Base-by-base conservation (phyloP, 2,888 invertebrate genomes). In the Dynastes hyllus region DNA sequence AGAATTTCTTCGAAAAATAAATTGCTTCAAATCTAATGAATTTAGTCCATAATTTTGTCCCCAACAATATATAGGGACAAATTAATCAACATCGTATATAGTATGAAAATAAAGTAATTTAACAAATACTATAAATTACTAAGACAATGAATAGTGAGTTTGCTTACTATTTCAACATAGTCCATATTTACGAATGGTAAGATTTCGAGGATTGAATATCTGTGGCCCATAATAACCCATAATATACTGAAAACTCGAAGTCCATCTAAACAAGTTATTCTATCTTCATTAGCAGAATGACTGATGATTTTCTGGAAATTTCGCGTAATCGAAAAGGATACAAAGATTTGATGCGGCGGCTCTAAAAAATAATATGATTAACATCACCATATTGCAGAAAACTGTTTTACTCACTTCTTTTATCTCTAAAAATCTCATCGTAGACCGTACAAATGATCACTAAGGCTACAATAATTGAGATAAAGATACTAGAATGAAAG, bases 201-300 rank as follows among this genome's bases (percentile, higher is more conserved):
- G 29, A 77, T 22, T 53, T 40, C 67, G 4, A 27, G 9, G 37
- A 79, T 55, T 0, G 79, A 73, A 78, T 65, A 82, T 80, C 80
- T 80, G 50, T 83, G 83, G 2, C 81, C 82, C 1, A 82, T 58
- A 27, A 83, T 76, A 37, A 83, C 79, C 83, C 83, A 83, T 63
- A 81, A 79, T 58, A 82, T 82, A 77, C 82, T 83, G 29, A 82
- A 76, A 11, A 78, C 80, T 76, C 82, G 70, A 27, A 83, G 71
- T 11, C 83, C 83, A 58, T 82, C 81, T 9, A 83, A 63, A 65
- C 83, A 83, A 29, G 81, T 32, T 16, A 83, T 78, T 55, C 82
- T 79, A 37, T 78, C 78, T 6, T 81, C 65, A 77, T 71, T 73
- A 9, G 45, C 70, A 11, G 76, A 70, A n/a, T 76, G 22, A 16